Evolutionary conservation across 2,113 vertebrate genomes (phyloP), one percentile per base, ranked within the genome.

Genomic region (Oreochromis tanganicae): DNA sequence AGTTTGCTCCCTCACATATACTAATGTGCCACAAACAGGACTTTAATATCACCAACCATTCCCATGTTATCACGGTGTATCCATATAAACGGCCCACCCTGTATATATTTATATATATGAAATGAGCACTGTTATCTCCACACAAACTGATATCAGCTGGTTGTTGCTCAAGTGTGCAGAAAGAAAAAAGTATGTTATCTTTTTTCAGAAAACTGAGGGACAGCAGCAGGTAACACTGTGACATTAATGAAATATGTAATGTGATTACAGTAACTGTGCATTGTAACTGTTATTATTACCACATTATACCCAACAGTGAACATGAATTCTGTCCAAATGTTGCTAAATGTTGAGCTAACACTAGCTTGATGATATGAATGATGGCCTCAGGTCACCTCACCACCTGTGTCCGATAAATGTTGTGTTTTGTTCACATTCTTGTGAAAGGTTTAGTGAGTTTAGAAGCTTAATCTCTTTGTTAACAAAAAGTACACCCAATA

Each of bases 401-500:
- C 24, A 24, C 24, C 24, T 2, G 43, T 9, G 59, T 63, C 59
- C 16, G 16, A 73, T 1, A 73, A 6, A 16, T 4, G 66, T 27
- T 73, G 38, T 6, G 36, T 24, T 4, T 4, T 27, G 3, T 73
- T 27, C 68, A 16, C 38, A 24, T 24, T 46, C 38, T 43, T n/a
- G 11, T 5, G 9, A 36, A 8, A 6, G 17, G 9, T 71, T 71
- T 1, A 3, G 36, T 27, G 38, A 43, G 0, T 16, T 24, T 4
- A 43, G 66, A 46, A 43, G n/a, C 2, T 61, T 29, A 1, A 16
- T 27, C 24, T 68, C n/a, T 73, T 73, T 46, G 63, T 73, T 16
- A 71, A 0, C 12, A 43, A 16, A 29, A 43, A 27, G n/a, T 16
- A 24, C 13, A 24, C 36, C 36, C 38, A 43, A 43, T 41, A 16